Base-by-base conservation (phyloP, 2,888 invertebrate genomes). In the Dicranocentrus wangi region DNA sequence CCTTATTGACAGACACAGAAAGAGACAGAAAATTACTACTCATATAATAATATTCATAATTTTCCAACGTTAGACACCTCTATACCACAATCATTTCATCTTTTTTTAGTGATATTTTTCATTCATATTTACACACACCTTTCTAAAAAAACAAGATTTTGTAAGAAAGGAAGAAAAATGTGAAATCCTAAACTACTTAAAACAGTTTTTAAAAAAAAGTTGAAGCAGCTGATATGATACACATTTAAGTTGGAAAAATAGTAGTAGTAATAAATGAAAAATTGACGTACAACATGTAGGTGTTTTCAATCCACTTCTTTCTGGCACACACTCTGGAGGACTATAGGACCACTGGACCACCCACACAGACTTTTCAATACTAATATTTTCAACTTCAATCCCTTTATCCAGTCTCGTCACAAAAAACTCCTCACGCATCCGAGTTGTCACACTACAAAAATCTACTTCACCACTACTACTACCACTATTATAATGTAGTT, bases 231-330 rank as follows among this genome's bases (percentile, higher is more conserved):
- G 55, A 23, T 55, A 23, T 25, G 23, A 39, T 39, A 8, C 13
- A 39, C 39, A 39, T 8, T 39, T n/a, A n/a, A 39, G 13, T 39
- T 39, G 13, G 5, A 15, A 25, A 10, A 25, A 47, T 13, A 13
- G 47, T 17, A 55, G 10, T 25, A 21, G 2, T 17, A 13, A 25
- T 47, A 13, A 47, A 15, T 25, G 10, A 25, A 55, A 55, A 55
- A 15, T 55, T 7, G n/a, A 55, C 55, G 55, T 55, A 55, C 55
- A 55, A 55, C 55, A 55, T 55, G 25, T 8, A 55, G 55, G 25
- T 23, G 25, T 55, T 55, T 55, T 55, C 53, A 21, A 21, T 13
- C 39, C 39, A 13, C 5, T 5, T n/a, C n/a, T n/a, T n/a, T n/a
- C n/a, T n/a, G n/a, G n/a, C n/a, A n/a, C n/a, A n/a, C n/a, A n/a